These are phyloP conservation scores for Dipodomys stephensi DNA, from an alignment of 2,113 vertebrate species.

Conservation along the genomic window DNA sequence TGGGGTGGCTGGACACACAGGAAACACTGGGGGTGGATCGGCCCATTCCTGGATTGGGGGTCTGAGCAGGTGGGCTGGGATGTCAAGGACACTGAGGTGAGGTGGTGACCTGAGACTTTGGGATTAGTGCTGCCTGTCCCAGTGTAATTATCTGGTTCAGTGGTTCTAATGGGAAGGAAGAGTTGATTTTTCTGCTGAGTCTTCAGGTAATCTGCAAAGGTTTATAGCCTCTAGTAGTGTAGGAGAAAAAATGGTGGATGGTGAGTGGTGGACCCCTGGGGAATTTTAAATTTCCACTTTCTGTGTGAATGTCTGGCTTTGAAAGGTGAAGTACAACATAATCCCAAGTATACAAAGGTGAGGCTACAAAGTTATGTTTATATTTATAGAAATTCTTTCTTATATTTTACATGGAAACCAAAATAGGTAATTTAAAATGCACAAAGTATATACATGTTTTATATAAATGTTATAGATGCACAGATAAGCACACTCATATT, in stretches of 20 bases:
- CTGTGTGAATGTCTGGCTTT: neutral
- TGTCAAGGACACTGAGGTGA: neutral
- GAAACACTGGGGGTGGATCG: too few relatives aligned
- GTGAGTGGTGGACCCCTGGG: neutral
- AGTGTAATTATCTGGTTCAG: conserved; percentile 59
- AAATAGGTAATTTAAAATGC: neutral
- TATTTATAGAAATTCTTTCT: neutral
- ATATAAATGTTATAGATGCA: neutral
- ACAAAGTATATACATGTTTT: neutral
- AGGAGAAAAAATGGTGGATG: too few relatives aligned
- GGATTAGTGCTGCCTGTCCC: neutral
- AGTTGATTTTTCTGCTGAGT: conserved; percentile 50
- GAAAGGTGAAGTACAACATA: neutral
- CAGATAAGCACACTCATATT: neutral
- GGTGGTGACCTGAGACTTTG: neutral
- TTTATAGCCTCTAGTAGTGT: neutral
- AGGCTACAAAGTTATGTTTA: neutral
- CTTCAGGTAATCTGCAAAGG: neutral
- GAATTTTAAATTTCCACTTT: neutral
- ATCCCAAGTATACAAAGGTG: neutral
- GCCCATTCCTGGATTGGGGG: neutral
- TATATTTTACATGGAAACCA: neutral
- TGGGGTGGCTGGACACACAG: neutral
- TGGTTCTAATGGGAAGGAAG: conserved; percentile 47
- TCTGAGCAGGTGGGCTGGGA: neutral